Conservation (phyloP, 2,797 vertebrate species). For the Aldrovandia affinis region DNA sequence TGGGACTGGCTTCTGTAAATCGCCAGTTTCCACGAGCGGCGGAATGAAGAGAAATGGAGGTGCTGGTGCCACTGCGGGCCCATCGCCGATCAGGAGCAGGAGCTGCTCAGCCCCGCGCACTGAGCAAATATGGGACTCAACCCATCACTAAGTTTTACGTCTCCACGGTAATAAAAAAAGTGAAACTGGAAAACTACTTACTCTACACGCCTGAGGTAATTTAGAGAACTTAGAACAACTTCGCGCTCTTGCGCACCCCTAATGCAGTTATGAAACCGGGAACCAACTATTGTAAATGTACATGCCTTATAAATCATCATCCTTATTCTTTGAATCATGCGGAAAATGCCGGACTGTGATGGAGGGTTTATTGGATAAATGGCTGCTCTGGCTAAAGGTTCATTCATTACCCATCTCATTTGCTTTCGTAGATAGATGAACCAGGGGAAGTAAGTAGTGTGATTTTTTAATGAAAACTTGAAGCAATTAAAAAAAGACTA, state of each 20-base stretch:
- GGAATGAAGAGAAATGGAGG: slow-evolving; percentile 17
- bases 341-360: slow-evolving; percentile 49
- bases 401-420: slow-evolving; percentile 40
- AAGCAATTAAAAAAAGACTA: slow-evolving; percentile 47
- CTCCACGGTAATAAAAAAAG: slow-evolving; percentile 17
- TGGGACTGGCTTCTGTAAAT: slow-evolving; percentile 11
- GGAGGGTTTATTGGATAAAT: slow-evolving; percentile 53
- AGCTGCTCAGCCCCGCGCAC: background rate
- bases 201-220: slow-evolving; percentile 5
- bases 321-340: slow-evolving; percentile 56
- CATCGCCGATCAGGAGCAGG: background rate
- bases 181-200: slow-evolving; percentile 35
- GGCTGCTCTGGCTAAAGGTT: slow-evolving; percentile 28
- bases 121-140: background rate
- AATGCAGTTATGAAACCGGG: slow-evolving; percentile 37
- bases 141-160: background rate
- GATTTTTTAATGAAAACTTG: slow-evolving; percentile 62
- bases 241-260: slow-evolving; percentile 22
- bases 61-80: background rate
- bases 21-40: background rate
- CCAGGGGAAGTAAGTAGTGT: slow-evolving; percentile 44
- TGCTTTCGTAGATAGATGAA: slow-evolving; percentile 42
- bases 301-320: slow-evolving; percentile 55
- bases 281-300: slow-evolving; percentile 43
- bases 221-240: slow-evolving; percentile 22